Evolutionary conservation across 37 sponge, comb jelly and placozoan species (phyloP).

Genomic region (Dysidea cf. avara): DNA sequence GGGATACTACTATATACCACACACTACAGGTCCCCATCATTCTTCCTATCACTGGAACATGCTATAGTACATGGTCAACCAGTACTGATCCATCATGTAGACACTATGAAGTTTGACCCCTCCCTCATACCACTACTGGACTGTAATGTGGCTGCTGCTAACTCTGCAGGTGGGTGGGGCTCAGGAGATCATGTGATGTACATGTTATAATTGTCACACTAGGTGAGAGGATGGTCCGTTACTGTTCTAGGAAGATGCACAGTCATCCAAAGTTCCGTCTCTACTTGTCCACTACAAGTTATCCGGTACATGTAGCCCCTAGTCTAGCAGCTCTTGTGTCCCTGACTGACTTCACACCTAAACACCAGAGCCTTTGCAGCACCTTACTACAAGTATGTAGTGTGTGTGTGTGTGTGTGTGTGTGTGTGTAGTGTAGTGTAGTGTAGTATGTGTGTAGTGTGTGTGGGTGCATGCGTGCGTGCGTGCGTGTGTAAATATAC

Average conservation of each 20-base stretch:
- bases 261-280: conserved; percentile 49
- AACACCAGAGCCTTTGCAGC: too few relatives aligned
- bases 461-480: too few relatives aligned
- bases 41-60: conserved; percentile 32
- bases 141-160: background rate
- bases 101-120: conserved; percentile 23
- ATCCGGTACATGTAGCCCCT: conserved; percentile 6
- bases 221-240: conserved; percentile 28
- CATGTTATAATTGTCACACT: background rate
- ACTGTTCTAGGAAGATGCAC: conserved; percentile 55
- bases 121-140: conserved; percentile 45
- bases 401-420: too few relatives aligned
- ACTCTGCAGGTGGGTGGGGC: background rate
- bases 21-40: conserved; percentile 13
- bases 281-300: conserved; percentile 41
- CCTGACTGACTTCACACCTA: conserved; percentile 35
- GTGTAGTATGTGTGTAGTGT: too few relatives aligned
- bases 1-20: background rate
- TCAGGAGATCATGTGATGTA: background rate
- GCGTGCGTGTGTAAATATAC: too few relatives aligned
- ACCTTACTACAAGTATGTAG: too few relatives aligned
- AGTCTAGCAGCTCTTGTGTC: conserved; percentile 11
- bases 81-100: conserved; percentile 33
- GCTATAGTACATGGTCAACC: conserved; percentile 38
- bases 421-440: too few relatives aligned